phyloP scores from a whole-genome alignment of 1,140 invertebrate genomes.

The Camponotus floridanus region DNA sequence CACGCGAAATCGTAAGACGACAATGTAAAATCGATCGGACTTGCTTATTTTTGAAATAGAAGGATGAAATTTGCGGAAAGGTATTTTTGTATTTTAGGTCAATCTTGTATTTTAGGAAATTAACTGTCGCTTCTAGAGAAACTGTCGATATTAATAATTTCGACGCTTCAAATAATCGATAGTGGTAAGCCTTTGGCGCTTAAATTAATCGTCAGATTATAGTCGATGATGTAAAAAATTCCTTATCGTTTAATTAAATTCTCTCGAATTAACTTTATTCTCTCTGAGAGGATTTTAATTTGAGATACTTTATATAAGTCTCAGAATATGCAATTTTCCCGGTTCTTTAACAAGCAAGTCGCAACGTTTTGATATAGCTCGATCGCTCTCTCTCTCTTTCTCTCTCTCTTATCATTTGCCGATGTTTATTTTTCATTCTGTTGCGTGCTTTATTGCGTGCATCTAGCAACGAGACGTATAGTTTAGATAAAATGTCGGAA shows the following conservation, averaged over 20 bases:
- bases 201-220: background rate
- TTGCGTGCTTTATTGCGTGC: constrained; percentile 52
- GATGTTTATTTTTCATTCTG: constrained; percentile 28
- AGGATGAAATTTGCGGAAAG: constrained; percentile 4
- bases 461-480: constrained; percentile 46
- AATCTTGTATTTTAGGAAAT: background rate
- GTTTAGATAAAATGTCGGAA: constrained; percentile 68
- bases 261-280: background rate
- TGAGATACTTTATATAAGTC: background rate
- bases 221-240: background rate
- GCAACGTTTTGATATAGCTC: background rate
- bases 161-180: background rate
- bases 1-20: background rate
- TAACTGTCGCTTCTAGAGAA: background rate
- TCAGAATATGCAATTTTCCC: background rate
- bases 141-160: background rate
- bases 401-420: constrained; percentile 28
- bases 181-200: too few species aligned
- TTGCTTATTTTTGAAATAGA: constrained; percentile 15
- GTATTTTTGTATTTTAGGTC: constrained; percentile 9
- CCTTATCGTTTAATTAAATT: background rate
- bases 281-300: background rate
- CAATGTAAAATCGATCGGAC: constrained; percentile 29
- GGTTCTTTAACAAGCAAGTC: background rate
- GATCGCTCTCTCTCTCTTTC: constrained; percentile 10